Evolutionary conservation across 2,888 invertebrate genomes (phyloP).

Genomic region (Erannis defoliaria): DNA sequence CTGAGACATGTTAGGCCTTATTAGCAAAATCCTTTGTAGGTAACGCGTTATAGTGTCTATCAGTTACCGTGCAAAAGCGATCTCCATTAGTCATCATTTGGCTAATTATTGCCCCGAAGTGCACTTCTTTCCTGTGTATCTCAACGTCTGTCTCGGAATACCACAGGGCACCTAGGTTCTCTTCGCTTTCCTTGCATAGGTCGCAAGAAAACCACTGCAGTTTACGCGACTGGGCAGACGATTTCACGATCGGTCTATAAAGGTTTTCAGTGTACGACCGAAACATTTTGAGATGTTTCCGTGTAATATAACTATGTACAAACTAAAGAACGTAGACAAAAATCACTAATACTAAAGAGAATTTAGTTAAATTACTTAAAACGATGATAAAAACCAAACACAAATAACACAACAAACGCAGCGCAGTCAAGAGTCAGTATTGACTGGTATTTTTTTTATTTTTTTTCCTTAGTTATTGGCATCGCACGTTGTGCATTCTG

Average conservation of each 20-base stretch:
- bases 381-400: no score
- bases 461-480: no score
- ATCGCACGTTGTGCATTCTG: no score
- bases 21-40: neutral
- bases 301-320: neutral
- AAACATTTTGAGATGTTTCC: conserved; percentile 31
- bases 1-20: no score
- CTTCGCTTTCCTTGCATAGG: conserved; percentile 55
- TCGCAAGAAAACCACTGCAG: conserved; percentile 2
- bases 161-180: conserved; percentile 48
- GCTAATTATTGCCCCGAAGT: conserved; percentile 29
- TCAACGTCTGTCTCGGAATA: conserved; percentile 62
- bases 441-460: no score
- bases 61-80: conserved; percentile 43
- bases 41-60: neutral
- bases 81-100: conserved; percentile 12
- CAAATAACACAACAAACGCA: no score
- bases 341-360: no score
- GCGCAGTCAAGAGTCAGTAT: no score
- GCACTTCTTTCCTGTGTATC: conserved; percentile 56
- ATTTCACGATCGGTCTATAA: conserved; percentile 5
- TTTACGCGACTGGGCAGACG: neutral
- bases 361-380: no score
- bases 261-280: conserved; percentile 33
- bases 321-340: no score